Evolutionary conservation across 2,888 invertebrate species (phyloP).

Genomic region (Tribolium freemani): DNA sequence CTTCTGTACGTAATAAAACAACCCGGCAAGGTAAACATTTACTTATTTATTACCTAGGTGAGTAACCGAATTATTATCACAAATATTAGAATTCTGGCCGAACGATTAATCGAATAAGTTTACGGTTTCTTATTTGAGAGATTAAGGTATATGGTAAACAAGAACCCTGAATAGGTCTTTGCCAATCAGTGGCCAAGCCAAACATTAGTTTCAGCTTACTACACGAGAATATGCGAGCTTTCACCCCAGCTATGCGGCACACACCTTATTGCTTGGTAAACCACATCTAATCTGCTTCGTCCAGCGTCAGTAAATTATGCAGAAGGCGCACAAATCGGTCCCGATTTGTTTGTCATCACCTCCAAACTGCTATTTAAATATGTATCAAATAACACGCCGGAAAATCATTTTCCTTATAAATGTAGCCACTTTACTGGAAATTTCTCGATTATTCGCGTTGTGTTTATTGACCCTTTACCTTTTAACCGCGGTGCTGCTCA

Average conservation of each 20-base stretch:
- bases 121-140: constrained; percentile 13
- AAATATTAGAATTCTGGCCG: background rate
- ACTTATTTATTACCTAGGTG: background rate
- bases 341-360: constrained; percentile 36
- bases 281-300: constrained; percentile 56
- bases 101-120: constrained; percentile 11
- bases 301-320: constrained; percentile 56
- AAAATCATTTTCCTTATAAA: constrained; percentile 2
- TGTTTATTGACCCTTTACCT: background rate
- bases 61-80: background rate
- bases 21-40: background rate
- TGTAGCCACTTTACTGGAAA: background rate
- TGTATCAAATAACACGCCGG: background rate
- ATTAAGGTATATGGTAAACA: constrained; percentile 30
- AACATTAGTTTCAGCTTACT: constrained; percentile 51
- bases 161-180: constrained; percentile 29
- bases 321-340: constrained; percentile 30
- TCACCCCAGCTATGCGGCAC: constrained; percentile 31
- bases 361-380: constrained; percentile 13
- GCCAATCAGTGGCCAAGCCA: constrained; percentile 45
- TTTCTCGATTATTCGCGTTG: background rate
- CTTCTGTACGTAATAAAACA: constrained; percentile 1
- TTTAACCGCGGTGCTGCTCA: background rate
- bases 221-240: constrained; percentile 49
- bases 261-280: constrained; percentile 55